Evolutionary conservation across 2,797 vertebrate species (phyloP).

Genomic region (Lacerta bilineata): DNA sequence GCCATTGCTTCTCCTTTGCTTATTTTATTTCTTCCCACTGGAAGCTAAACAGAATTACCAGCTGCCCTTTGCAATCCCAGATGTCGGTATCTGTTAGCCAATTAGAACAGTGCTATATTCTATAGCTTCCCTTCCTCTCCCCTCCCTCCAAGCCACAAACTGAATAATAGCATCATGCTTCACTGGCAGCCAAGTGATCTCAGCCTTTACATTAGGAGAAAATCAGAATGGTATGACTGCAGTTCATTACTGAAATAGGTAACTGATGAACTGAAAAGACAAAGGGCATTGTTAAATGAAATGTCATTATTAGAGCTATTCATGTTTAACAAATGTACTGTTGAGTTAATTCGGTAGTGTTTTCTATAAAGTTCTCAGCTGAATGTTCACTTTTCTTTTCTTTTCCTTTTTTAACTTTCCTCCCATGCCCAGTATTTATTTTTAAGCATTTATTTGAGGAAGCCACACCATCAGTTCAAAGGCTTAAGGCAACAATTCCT

Average conservation of each 20-base stretch:
- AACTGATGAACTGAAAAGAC: conserved; percentile 88
- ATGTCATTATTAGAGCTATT: conserved; percentile 87
- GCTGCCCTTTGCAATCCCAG: conserved; percentile 69
- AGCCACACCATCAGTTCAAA: conserved; percentile 26
- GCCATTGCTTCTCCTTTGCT: conserved; percentile 43
- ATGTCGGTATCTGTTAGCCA: conserved; percentile 79
- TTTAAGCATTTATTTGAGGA: conserved; percentile 63
- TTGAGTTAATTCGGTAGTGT: conserved; percentile 85
- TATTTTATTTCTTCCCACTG: conserved; percentile 68
- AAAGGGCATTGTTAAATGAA: conserved; percentile 88
- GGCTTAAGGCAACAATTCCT: background rate
- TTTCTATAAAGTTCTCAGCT: conserved; percentile 82
- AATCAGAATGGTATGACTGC: conserved; percentile 86
- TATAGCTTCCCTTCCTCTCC: conserved; percentile 75
- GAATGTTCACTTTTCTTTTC: conserved; percentile 71
- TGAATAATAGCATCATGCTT: conserved; percentile 87
- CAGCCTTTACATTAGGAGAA: conserved; percentile 86
- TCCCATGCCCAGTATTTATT: conserved; percentile 49
- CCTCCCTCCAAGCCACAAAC: conserved; percentile 77
- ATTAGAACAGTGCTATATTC: conserved; percentile 80
- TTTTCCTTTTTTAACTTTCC: conserved; percentile 63
- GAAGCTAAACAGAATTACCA: conserved; percentile 74
- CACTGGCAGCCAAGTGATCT: conserved; percentile 84
- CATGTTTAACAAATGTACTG: conserved; percentile 88
- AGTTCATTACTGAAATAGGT: conserved; percentile 87